These are phyloP conservation scores for Cassiopea xamachana DNA, from an alignment of 30 jellyfish, hydroid and myxozoan genomes.

Conservation along the genomic window DNA sequence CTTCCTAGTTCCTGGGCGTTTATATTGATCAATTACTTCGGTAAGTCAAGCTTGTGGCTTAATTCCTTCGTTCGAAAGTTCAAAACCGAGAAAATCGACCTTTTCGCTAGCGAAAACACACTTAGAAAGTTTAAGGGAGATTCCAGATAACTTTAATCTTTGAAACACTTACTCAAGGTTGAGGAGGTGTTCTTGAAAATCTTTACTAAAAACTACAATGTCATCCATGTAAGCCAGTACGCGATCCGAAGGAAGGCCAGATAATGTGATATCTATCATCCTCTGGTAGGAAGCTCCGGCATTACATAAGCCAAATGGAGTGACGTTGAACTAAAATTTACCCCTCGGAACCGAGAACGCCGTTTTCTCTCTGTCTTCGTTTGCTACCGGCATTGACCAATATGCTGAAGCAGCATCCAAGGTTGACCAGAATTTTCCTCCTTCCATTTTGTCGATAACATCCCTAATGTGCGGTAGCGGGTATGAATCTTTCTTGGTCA, in stretches of 20 bases:
- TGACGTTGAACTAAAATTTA: constrained; percentile 54
- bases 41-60: constrained; percentile 64
- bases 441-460: constrained; percentile 62
- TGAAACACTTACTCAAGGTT: constrained; percentile 49
- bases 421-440: constrained; percentile 68
- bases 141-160: constrained; percentile 19
- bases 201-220: constrained; percentile 40
- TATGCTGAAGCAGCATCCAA: constrained; percentile 70
- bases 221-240: constrained; percentile 61
- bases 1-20: constrained; percentile 48
- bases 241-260: constrained; percentile 49
- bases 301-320: constrained; percentile 37
- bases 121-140: constrained; percentile 52
- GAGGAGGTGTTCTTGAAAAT: constrained; percentile 59
- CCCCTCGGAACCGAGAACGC: constrained; percentile 65
- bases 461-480: constrained; percentile 71
- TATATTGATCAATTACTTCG: constrained; percentile 20
- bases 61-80: constrained; percentile 59
- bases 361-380: constrained; percentile 56
- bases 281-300: constrained; percentile 70
- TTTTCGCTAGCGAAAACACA: constrained; percentile 49
- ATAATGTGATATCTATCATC: constrained; percentile 50
- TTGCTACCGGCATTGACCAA: constrained; percentile 59
- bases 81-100: constrained; percentile 58
- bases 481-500: constrained; percentile 54